phyloP scores from a whole-genome alignment of 1,140 invertebrate genomes.

The Zophobas morio region DNA sequence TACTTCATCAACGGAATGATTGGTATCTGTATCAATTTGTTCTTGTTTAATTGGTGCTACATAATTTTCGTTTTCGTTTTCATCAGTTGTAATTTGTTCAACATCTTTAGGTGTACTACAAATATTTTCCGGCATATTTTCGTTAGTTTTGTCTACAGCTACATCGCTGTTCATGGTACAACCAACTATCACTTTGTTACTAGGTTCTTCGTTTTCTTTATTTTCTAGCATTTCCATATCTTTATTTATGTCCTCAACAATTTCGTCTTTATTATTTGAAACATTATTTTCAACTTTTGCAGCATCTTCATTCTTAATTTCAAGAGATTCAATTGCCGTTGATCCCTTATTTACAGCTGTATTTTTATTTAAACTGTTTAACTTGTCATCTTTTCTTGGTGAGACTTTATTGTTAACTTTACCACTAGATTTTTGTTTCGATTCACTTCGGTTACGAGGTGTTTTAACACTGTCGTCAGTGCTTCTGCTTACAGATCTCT shows the following conservation, averaged over 20 bases:
- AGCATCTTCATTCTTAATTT: constrained; percentile 1
- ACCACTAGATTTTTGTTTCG: constrained; percentile 14
- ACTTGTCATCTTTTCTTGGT: neutral
- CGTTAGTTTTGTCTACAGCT: too few relatives aligned
- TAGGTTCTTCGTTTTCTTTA: neutral
- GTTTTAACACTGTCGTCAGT: constrained; percentile 14
- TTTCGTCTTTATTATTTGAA: neutral
- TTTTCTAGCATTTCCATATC: neutral
- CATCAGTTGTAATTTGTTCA: too few relatives aligned
- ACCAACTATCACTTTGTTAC: constrained; percentile 1
- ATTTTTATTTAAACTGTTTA: constrained; percentile 7
- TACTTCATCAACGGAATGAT: too few relatives aligned
- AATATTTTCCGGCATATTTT: too few relatives aligned
- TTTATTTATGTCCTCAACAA: neutral
- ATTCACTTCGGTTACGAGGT: constrained; percentile 16
- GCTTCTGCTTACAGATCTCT: constrained; percentile 10
- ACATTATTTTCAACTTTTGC: constrained; percentile 6
- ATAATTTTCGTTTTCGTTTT: too few relatives aligned
- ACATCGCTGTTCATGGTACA: neutral
- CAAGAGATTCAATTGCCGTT: neutral
- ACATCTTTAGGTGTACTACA: too few relatives aligned
- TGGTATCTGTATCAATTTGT: too few relatives aligned
- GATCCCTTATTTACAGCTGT: neutral
- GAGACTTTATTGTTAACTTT: constrained; percentile 1
- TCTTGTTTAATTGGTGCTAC: too few relatives aligned